A percentile compares a stretch with the other conserved stretches of the same genome.
These are phyloP conservation scores for Fringilla coelebs DNA, from an alignment of 2,797 vertebrate genomes.

Conservation along the genomic window DNA sequence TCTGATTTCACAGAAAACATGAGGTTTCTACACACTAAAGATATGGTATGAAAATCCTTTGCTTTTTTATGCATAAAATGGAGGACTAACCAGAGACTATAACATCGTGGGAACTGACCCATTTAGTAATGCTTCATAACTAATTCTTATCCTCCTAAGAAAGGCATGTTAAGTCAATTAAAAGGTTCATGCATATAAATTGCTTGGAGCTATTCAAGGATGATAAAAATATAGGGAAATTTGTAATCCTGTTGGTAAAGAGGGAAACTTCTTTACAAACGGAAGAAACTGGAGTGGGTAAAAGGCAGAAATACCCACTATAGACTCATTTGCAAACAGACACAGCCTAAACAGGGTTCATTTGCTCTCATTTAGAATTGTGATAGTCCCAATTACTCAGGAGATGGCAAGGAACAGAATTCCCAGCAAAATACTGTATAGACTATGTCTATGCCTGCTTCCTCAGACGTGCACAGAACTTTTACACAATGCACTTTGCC, in stretches of 20 bases:
- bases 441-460: not conserved
- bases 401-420: not conserved
- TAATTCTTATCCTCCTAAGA: conserved; percentile 2
- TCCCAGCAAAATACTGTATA: not conserved
- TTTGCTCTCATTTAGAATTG: not conserved
- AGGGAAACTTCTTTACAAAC: not conserved
- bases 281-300: not conserved
- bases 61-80: not conserved
- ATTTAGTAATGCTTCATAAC: conserved; percentile 3
- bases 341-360: not conserved
- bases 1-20: not conserved
- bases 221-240: not conserved
- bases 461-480: not conserved
- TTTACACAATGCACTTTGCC: not conserved
- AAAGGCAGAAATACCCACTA: not conserved
- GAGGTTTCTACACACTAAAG: not conserved
- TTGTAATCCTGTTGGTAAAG: not conserved
- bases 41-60: not conserved
- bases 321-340: not conserved
- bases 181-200: conserved; percentile 12
- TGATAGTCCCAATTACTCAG: not conserved
- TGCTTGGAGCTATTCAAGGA: not conserved
- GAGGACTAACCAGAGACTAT: not conserved
- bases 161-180: conserved; percentile 18
- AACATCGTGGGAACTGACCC: not conserved